Base-by-base conservation (phyloP, 2,888 invertebrate genomes). In the Dryocosmus kuriphilus region DNA sequence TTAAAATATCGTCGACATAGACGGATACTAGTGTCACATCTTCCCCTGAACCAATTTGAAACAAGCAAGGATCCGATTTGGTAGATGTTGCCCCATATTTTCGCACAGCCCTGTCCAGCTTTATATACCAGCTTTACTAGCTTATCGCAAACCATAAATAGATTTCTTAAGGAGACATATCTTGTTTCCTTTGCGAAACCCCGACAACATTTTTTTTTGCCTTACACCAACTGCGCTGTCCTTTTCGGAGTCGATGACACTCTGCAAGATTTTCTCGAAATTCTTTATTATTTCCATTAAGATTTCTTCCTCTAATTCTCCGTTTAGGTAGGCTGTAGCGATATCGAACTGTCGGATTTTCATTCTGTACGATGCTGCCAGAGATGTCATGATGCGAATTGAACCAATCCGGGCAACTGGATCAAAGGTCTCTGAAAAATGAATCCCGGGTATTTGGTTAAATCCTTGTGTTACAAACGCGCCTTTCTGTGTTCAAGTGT, bases 291-390 rank as follows among this genome's bases (percentile, higher is more conserved):
- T 63, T 60, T 82, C 76, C 84, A 85, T 83, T 4, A 75, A 32
- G 32, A 81, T 63, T 8, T 77, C 16, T 35, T 81, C 79, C 4
- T 77, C 75, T 1, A 79, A 27, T 2, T 75, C 61, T 3, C 83
- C 84, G 71, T 84, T 84, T 14, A 85, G 41, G 51, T 83, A 86
- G 14, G 85, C 83, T 4, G 82, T 83, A 2, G n/a, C n/a, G n/a
- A n/a, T n/a, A n/a, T n/a, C n/a, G n/a, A n/a, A n/a, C n/a, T n/a
- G n/a, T n/a, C n/a, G 51, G n/a, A n/a, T n/a, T n/a, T n/a, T n/a
- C n/a, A n/a, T n/a, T n/a, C n/a, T n/a, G n/a, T n/a, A n/a, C n/a
- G n/a, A 38, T 38, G 9, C n/a, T n/a, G n/a, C n/a, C n/a, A n/a
- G n/a, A n/a, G n/a, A n/a, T n/a, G n/a, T n/a, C n/a, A n/a, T n/a